Base-by-base conservation (phyloP, 2,888 invertebrate genomes). In the Diplolepis rosae region DNA sequence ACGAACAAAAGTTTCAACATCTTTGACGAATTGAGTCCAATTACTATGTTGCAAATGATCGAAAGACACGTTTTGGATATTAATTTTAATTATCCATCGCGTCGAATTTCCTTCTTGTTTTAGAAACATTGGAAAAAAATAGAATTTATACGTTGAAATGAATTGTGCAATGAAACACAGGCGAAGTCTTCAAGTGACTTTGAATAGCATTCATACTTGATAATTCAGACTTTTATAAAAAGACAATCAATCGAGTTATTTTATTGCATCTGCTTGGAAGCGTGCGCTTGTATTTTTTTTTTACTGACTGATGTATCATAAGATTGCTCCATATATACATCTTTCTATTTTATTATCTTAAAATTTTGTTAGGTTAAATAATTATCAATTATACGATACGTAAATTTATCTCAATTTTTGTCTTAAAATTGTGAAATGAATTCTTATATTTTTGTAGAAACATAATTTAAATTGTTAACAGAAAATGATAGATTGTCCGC, bases 1-100 rank as follows among this genome's bases (percentile, higher is more conserved):
- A 61, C n/a, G 61, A 61, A 61, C 39, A 61, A 52, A 52, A 61
- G 24, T 61, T 61, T 15, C 61, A 61, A 61, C 61, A 61, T 39
- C 35, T 39, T 61, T 61, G 61, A 39, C 39, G n/a, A 61, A 61
- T 42, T 27, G 61, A 39, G 27, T 39, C 39, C 61, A 39, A 39
- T 50, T 9, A 39, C 39, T 24, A 39, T 61, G 22, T 39, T 61
- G 61, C 39, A 39, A 48, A 39, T 7, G 6, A 18, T 42, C 61
- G 9, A 61, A 61, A 61, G 18, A 15, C 18, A 54, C 30, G 15
- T 18, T 54, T 32, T 54, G n/a, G 24, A 7, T 35, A 13, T 22
- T 61, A 22, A 61, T 61, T 61, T 61, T 61, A 61, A 61, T 61
- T 39, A 61, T 39, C 5, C 11, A 5, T 18, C 35, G 32, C 35